A percentile compares a stretch with the other conserved stretches of the same genome.
These are phyloP conservation scores for Antheraea pernyi DNA, from an alignment of 1,140 invertebrate species.

Conservation along the genomic window DNA sequence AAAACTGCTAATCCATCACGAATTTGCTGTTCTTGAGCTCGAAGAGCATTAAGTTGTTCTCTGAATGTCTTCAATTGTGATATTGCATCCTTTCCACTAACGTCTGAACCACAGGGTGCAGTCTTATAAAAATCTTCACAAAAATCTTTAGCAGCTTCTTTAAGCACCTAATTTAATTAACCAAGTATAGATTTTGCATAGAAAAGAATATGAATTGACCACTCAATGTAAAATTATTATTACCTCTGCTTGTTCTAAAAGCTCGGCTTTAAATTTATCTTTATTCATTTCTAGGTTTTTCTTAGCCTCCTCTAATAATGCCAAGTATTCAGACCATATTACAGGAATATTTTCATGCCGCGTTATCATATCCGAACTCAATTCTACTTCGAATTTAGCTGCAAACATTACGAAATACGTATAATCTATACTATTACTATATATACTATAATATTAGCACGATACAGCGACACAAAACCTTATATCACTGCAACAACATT, in stretches of 20 bases:
- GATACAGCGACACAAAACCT: too few species aligned
- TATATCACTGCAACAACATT: too few species aligned
- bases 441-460: too few species aligned
- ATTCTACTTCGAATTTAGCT: conserved; percentile 84
- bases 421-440: background rate
- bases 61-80: conserved; percentile 81
- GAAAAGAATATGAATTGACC: conserved; percentile 1
- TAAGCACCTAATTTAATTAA: conserved; percentile 72
- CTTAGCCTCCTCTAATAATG: conserved; percentile 82
- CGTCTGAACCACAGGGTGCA: conserved; percentile 82
- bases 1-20: conserved; percentile 86
- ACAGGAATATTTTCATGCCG: conserved; percentile 82
- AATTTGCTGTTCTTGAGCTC: conserved; percentile 83
- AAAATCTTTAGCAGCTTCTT: conserved; percentile 81
- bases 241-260: conserved; percentile 83
- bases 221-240: background rate
- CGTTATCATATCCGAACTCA: conserved; percentile 79
- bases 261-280: conserved; percentile 85
- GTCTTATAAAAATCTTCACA: conserved; percentile 82
- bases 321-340: conserved; percentile 84
- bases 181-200: conserved; percentile 5
- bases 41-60: conserved; percentile 81
- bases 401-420: conserved; percentile 8
- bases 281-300: conserved; percentile 84
- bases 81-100: conserved; percentile 83